These are phyloP conservation scores for Girardinus metallicus DNA, from an alignment of 2,797 vertebrate genomes.

Conservation along the genomic window DNA sequence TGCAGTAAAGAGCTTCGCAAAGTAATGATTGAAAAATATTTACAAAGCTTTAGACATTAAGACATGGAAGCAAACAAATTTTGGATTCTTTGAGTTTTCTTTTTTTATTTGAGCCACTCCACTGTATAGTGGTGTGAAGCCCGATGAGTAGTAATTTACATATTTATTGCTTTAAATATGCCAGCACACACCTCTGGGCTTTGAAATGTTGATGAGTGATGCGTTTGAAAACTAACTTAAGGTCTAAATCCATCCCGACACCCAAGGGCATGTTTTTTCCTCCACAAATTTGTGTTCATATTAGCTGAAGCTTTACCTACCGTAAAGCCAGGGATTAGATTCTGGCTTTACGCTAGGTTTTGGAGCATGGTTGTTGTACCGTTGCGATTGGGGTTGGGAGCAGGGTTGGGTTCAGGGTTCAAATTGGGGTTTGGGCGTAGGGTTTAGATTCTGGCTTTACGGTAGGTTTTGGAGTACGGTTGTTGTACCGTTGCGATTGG, in stretches of 20 bases:
- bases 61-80: neutral
- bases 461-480: too few relatives aligned
- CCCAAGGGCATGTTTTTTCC: constrained; percentile 49
- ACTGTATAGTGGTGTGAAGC: constrained; percentile 31
- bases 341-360: too few relatives aligned
- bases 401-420: too few relatives aligned
- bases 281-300: constrained; percentile 55
- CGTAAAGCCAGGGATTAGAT: too few relatives aligned
- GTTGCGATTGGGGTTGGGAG: too few relatives aligned
- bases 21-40: neutral
- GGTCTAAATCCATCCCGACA: constrained; percentile 57
- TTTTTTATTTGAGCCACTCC: constrained; percentile 18
- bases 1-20: neutral
- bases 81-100: constrained; percentile 22
- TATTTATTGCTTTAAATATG: constrained; percentile 60
- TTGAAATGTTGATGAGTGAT: constrained; percentile 57
- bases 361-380: too few relatives aligned
- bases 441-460: too few relatives aligned
- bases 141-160: constrained; percentile 56
- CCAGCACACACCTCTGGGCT: constrained; percentile 50
- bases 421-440: too few relatives aligned
- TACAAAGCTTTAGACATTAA: neutral
- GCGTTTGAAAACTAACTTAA: constrained; percentile 52
- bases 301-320: constrained; percentile 28
- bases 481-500: too few relatives aligned